These are phyloP conservation scores for Girardinus metallicus DNA, from an alignment of 2,797 vertebrate species.

Conservation along the genomic window DNA sequence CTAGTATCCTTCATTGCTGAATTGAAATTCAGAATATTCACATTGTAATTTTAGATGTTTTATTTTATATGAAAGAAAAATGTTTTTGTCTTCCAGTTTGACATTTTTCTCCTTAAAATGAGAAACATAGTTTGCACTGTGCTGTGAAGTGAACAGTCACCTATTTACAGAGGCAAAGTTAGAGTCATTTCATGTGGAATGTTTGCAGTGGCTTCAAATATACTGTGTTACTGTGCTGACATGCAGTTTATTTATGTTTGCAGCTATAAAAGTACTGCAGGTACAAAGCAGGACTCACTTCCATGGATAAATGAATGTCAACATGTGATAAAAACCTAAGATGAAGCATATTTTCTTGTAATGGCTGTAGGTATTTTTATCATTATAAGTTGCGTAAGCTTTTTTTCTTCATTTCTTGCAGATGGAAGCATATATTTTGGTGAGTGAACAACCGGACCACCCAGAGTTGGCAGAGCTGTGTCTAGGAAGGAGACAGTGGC, in stretches of 20 bases:
- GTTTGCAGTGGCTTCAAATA: slow-evolving; percentile 65
- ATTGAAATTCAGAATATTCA: background rate
- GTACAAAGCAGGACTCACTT: slow-evolving; percentile 49
- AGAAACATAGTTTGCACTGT: slow-evolving; percentile 23
- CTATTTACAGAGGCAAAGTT: slow-evolving; percentile 63
- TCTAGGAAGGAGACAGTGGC: slow-evolving; percentile 51
- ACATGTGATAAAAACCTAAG: background rate
- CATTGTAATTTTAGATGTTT: background rate
- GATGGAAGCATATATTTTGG: slow-evolving; percentile 93
- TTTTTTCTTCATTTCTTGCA: slow-evolving; percentile 65
- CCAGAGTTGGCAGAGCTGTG: slow-evolving; percentile 55
- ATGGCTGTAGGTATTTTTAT: slow-evolving; percentile 26
- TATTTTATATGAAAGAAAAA: background rate
- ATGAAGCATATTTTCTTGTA: background rate
- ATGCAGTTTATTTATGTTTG: slow-evolving; percentile 74
- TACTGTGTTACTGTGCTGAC: slow-evolving; percentile 62
- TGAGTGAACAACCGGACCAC: slow-evolving; percentile 84
- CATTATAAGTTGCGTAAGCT: slow-evolving; percentile 22
- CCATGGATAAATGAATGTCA: slow-evolving; percentile 69
- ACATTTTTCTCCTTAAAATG: slow-evolving; percentile 10
- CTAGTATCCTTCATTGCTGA: background rate
- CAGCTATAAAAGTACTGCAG: slow-evolving; percentile 63
- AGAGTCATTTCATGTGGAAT: slow-evolving; percentile 72
- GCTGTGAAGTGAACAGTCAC: slow-evolving; percentile 60
- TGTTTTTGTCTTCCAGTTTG: slow-evolving; percentile 24